phyloP scores from a whole-genome alignment of 2,888 invertebrate genomes.

The Polylopha cassiicola region DNA sequence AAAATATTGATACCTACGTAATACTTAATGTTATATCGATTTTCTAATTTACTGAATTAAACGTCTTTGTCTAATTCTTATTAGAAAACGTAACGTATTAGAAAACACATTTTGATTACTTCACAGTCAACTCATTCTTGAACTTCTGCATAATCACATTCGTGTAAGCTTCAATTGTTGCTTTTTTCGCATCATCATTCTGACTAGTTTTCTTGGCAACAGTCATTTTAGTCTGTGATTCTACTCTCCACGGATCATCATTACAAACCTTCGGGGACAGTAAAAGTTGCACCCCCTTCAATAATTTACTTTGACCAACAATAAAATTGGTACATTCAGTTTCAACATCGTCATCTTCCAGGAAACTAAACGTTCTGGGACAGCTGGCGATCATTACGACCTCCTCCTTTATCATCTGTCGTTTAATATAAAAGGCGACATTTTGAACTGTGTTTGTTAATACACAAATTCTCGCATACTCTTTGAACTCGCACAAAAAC shows the following conservation, averaged over 20 bases:
- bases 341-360: conserved; percentile 6
- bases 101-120: too few species aligned
- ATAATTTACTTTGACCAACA: conserved; percentile 2
- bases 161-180: background rate
- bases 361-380: conserved; percentile 34
- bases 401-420: conserved; percentile 41
- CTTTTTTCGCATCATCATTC: background rate
- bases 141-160: conserved; percentile 6
- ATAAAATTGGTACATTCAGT: background rate
- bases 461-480: conserved; percentile 34
- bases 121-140: too few species aligned
- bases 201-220: conserved; percentile 5
- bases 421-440: conserved; percentile 42
- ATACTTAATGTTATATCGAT: too few species aligned
- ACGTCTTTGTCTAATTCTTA: too few species aligned
- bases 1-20: too few species aligned
- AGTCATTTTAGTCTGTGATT: conserved; percentile 1
- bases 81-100: too few species aligned
- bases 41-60: too few species aligned
- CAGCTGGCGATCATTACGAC: conserved; percentile 35
- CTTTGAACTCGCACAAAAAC: conserved; percentile 42
- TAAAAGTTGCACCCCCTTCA: conserved; percentile 2
- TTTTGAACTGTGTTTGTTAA: conserved; percentile 38
- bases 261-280: background rate
- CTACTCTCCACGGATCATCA: conserved; percentile 8